Evolutionary conservation across 92 coral and sea anemone species (phyloP), one percentile per base, ranked within the genome.

Genomic region (Desmophyllum pertusum): DNA sequence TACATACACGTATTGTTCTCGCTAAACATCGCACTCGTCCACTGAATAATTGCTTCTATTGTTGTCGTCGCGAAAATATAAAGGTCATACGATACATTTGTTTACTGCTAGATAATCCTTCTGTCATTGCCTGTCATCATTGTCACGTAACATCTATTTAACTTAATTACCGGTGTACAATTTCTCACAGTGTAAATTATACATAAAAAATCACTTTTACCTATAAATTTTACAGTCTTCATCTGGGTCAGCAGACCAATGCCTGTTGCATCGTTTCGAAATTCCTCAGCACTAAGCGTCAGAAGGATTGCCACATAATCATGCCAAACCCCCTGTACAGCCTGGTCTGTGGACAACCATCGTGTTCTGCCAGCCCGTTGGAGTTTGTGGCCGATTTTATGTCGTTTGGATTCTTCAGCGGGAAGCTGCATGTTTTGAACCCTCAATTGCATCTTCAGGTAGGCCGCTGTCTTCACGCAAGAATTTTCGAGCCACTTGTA

Each of bases 291-390:
- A 71, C 35, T 15, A 33, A 71, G 76, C 30, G 33, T 71, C 6
- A 71, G 39, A 40, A 40, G 53, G 39, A 71, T 71, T 71, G 76
- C 76, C 0, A 4, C 4, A 13, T 71, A 71, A 13, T 71, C 76
- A 51, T 71, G 53, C 76, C 76, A 71, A 40, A 84, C 88, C 38
- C 82, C 88, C 46, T 46, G 69, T 38, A 84, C 83, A n/a, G 88
- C 88, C 62, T 75, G 48, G 83, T 62, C 68, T 29, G 82, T 84
- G 37, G 88, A 84, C 77, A 84, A 77, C 83, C 83, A 84, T 30
- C 35, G 65, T 51, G 83, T 76, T 84, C 88, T 67, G 88, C 88
- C 66, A 65, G 88, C 83, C 53, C 76, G 29, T 27, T 71, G 76
- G 76, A 71, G 76, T 71, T 71, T 71, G 76, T 71, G 76, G 6